Evolutionary conservation across 2,113 vertebrate species (phyloP).

Genomic region (Aldabrachelys gigantea): DNA sequence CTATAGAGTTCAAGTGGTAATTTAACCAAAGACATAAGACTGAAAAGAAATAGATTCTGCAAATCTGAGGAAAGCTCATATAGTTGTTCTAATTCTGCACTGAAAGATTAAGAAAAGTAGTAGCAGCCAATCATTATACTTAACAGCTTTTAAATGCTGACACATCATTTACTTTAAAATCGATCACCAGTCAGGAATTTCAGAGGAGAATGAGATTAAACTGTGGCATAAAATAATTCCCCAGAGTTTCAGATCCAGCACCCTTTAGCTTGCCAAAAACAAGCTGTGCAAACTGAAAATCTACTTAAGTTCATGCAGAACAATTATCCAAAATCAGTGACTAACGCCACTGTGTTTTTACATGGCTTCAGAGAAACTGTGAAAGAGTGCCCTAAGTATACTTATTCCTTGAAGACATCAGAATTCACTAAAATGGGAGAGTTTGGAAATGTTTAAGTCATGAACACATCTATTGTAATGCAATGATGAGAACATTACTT

Average conservation of each 20-base stretch:
- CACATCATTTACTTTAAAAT: not conserved
- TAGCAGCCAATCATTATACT: not conserved
- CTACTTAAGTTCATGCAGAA: not conserved
- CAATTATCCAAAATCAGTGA: not conserved
- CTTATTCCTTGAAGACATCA: not conserved
- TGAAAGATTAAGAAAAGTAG: not conserved
- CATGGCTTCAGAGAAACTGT: not conserved
- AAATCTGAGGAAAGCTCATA: not conserved
- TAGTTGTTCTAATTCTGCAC: fast-evolving
- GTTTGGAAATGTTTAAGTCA: not conserved
- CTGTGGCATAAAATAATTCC: not conserved
- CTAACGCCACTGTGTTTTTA: not conserved
- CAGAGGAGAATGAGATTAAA: not conserved
- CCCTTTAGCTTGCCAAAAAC: not conserved
- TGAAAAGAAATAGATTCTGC: not conserved
- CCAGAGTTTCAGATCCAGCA: not conserved
- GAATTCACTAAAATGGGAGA: not conserved
- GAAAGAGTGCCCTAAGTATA: fast-evolving
- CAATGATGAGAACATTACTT: not conserved
- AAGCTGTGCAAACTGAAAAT: not conserved
- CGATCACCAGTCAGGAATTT: not conserved
- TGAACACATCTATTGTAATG: not conserved
- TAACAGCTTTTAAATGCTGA: not conserved
- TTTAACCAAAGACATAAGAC: not conserved
- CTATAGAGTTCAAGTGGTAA: not conserved